Base-by-base conservation (phyloP, 2,888 invertebrate species). In the Noctuana brunneofusca region DNA sequence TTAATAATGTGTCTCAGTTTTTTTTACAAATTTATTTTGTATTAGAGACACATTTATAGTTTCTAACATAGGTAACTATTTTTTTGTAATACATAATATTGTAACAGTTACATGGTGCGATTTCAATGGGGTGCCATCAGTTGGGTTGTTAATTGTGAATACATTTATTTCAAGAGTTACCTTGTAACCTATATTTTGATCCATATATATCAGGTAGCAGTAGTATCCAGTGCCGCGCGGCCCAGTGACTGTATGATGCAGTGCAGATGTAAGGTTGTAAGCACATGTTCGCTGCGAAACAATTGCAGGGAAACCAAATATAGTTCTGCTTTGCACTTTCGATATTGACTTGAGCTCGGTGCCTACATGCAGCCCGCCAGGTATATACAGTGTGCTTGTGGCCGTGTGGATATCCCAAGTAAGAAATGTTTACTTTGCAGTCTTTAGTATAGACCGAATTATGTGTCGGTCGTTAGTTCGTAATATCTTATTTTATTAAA, bases 111-210 rank as follows among this genome's bases (percentile, higher is more conserved):
- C 55, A 73, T 84, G 89, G 90, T 90, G 89, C 89, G 83, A 82
- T 78, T 79, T 77, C 75, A 74, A 76, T 80, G 76, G 77, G 89
- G 90, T 89, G 91, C 90, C 90, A 90, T 90, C 78, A 81, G 72
- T 86, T 88, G 76, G 87, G 88, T 89, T 89, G 89, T 89, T 86
- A 78, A 14, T 59, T 59, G 52, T 60, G 53, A 60, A 46, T 82
- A 84, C 79, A 75, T 78, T 84, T 81, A 80, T 82, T 78, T 79
- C 80, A 49, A 49, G 79, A 80, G 86, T 87, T 87, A 86, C 84
- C 87, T 48, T 41, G 54, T 55, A 55, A 55, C 54, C 38, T 55
- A 55, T 55, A 55, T 55, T 27, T 41, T 55, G 54, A 55, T 41
- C 54, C 41, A 22, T 30, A 6, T 54, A 22, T 54, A 38, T 38